A percentile compares a stretch with the other conserved stretches of the same genome.
Evolutionary conservation across 2,797 vertebrate species (phyloP).

Genomic region (Acipenser ruthenus): DNA sequence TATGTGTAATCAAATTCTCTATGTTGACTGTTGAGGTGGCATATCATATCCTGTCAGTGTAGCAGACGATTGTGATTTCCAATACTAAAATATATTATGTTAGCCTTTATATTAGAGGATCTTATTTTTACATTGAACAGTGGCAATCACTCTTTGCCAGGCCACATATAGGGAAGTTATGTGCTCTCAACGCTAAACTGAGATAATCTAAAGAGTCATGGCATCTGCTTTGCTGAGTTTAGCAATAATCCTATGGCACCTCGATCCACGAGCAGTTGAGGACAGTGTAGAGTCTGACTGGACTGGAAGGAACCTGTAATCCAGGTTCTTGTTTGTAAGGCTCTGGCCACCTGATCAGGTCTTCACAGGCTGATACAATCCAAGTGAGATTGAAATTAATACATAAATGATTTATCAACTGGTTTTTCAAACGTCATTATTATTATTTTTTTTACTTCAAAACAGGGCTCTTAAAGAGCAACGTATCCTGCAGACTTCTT

Average conservation of each 20-base stretch:
- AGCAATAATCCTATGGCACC: conserved; percentile 50
- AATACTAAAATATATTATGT: too few relatives aligned
- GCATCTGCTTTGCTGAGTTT: conserved; percentile 42
- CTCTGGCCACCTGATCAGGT: neutral
- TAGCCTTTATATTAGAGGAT: too few relatives aligned
- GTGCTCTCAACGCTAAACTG: conserved; percentile 36
- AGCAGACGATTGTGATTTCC: too few relatives aligned
- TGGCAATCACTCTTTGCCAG: neutral
- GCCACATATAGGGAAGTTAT: conserved; percentile 12
- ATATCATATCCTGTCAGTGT: too few relatives aligned
- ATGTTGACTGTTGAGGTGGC: too few relatives aligned
- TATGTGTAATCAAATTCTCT: too few relatives aligned
- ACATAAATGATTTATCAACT: neutral
- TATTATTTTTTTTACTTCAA: too few relatives aligned
- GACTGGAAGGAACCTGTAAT: neutral
- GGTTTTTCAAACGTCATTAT: neutral
- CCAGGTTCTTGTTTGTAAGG: neutral
- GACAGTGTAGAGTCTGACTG: conserved; percentile 16
- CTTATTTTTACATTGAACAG: too few relatives aligned
- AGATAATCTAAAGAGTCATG: conserved; percentile 40
- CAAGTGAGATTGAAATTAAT: too few relatives aligned
- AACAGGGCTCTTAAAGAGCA: too few relatives aligned
- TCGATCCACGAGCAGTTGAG: conserved; percentile 20
- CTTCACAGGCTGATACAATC: too few relatives aligned
- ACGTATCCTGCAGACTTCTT: too few relatives aligned